phyloP scores from a whole-genome alignment of 2,888 invertebrate genomes.

The Eueremaeus valkanovi region DNA sequence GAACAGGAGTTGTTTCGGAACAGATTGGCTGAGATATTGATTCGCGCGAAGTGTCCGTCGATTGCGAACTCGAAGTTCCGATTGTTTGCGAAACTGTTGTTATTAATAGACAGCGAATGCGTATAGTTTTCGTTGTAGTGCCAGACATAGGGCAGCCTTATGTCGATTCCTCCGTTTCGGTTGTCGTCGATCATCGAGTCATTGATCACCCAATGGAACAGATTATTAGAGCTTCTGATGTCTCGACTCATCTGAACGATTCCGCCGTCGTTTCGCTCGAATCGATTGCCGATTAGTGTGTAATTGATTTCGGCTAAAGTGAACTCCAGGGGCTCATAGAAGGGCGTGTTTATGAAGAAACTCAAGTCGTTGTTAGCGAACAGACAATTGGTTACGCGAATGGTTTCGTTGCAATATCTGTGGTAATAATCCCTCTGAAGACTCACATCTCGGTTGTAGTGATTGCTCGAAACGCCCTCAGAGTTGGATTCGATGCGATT shows the following conservation, averaged over 20 bases:
- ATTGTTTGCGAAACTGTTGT: conserved; percentile 83
- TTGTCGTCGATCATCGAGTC: conserved; percentile 83
- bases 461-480: conserved; percentile 60
- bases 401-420: conserved; percentile 79
- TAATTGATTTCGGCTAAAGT: conserved; percentile 65
- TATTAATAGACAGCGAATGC: conserved; percentile 79
- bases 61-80: conserved; percentile 72
- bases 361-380: conserved; percentile 75
- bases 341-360: conserved; percentile 73
- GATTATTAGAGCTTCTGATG: conserved; percentile 89
- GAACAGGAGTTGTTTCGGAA: conserved; percentile 82
- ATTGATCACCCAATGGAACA: conserved; percentile 89
- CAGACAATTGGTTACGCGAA: conserved; percentile 72
- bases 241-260: conserved; percentile 90
- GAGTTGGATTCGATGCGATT: conserved; percentile 40
- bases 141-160: conserved; percentile 90
- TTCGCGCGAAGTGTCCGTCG: conserved; percentile 87
- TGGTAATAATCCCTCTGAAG: conserved; percentile 77
- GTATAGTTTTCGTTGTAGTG: conserved; percentile 90
- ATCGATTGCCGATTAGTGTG: conserved; percentile 76
- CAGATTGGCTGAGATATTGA: conserved; percentile 78
- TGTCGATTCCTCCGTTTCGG: conserved; percentile 75
- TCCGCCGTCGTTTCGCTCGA: conserved; percentile 75
- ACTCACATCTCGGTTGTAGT: conserved; percentile 80
- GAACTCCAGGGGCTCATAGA: conserved; percentile 63